Evolutionary conservation across 1,140 invertebrate species (phyloP).

Genomic region (Bradysia coprophila): DNA sequence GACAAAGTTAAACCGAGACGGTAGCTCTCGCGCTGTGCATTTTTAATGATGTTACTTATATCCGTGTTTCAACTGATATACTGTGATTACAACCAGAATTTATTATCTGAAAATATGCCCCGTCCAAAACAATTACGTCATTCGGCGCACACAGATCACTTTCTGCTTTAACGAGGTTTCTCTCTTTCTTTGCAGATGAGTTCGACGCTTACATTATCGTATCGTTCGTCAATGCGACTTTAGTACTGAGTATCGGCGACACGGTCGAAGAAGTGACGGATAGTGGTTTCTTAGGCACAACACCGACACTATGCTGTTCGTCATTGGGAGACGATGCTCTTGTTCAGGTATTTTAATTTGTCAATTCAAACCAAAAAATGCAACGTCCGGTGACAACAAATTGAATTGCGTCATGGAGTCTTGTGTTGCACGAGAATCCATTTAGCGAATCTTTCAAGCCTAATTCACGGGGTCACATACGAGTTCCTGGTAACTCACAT

Average conservation of each 20-base stretch:
- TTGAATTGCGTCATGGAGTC: too few relatives aligned
- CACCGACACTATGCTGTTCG: conserved; percentile 91
- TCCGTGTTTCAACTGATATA: conserved; percentile 25
- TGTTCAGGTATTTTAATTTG: conserved; percentile 92
- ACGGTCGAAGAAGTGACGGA: conserved; percentile 99
- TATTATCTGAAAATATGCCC: too few relatives aligned
- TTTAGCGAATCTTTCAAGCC: conserved; percentile 19
- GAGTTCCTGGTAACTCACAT: conserved; percentile 21
- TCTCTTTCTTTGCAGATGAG: conserved; percentile 62
- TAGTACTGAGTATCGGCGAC: conserved; percentile 98
- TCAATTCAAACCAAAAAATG: too few relatives aligned
- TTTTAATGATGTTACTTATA: conserved; percentile 19
- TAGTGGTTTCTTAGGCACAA: conserved; percentile 96
- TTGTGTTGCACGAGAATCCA: too few relatives aligned
- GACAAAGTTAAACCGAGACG: too few relatives aligned
- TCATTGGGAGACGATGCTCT: conserved; percentile 94
- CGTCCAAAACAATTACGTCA: background rate
- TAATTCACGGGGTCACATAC: conserved; percentile 23
- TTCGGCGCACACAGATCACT: too few relatives aligned
- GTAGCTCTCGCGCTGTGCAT: too few relatives aligned
- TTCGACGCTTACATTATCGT: conserved; percentile 99
- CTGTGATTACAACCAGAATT: conserved; percentile 22
- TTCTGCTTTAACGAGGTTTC: background rate
- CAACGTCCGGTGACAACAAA: too few relatives aligned
- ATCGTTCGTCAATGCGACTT: conserved; percentile 98